Percentiles rank a stretch among this genome's conserved stretches.
Conservation (phyloP, 2,888 invertebrate genomes). For the Campoplex nolae region DNA sequence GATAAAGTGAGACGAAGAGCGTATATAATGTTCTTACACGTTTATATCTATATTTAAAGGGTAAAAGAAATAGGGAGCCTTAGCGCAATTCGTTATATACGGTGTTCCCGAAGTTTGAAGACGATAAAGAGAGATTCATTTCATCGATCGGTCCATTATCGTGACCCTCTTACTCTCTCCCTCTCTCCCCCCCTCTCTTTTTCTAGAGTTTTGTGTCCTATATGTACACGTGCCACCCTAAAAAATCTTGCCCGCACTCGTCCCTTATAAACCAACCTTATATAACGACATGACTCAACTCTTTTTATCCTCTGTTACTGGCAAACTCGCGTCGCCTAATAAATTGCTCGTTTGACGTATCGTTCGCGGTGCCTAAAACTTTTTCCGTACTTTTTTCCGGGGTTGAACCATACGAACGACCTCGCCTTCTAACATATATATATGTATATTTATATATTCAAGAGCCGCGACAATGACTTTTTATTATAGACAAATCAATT, state of each 20-base stretch:
- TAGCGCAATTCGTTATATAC: constrained; percentile 71
- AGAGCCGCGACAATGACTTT: neutral
- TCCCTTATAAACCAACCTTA: constrained; percentile 21
- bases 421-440: constrained; percentile 8
- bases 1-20: constrained; percentile 10
- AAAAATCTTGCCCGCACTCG: constrained; percentile 20
- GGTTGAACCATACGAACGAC: constrained; percentile 43
- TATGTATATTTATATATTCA: neutral
- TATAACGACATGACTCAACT: constrained; percentile 29
- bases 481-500: neutral
- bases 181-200: constrained; percentile 48
- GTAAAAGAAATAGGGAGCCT: constrained; percentile 27
- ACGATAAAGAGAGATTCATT: constrained; percentile 80
- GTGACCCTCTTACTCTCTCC: constrained; percentile 61
- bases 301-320: constrained; percentile 31
- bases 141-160: constrained; percentile 79
- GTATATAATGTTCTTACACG: neutral
- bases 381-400: constrained; percentile 45
- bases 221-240: constrained; percentile 35
- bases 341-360: constrained; percentile 65
- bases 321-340: constrained; percentile 52
- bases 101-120: constrained; percentile 72
- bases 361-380: constrained; percentile 61
- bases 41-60: constrained; percentile 23
- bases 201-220: constrained; percentile 43